Percentiles rank a stretch among this genome's conserved stretches.
These are phyloP conservation scores for Arothron firmamentum DNA, from an alignment of 2,113 vertebrate species.

Conservation along the genomic window DNA sequence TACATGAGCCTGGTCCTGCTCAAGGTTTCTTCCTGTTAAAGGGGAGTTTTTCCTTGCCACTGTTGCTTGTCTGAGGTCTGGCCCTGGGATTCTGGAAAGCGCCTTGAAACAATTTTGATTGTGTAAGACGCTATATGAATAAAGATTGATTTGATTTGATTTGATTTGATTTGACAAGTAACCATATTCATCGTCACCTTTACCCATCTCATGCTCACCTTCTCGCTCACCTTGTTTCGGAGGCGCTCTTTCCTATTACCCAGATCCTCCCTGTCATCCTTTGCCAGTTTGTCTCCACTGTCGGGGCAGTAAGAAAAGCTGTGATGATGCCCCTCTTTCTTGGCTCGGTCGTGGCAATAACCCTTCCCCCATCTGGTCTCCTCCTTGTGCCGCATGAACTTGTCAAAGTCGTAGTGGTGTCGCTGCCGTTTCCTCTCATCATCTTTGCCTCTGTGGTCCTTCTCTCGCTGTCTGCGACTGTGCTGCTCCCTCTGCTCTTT, in stretches of 20 bases:
- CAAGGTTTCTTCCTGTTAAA: no score
- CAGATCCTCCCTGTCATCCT: slow-evolving; percentile 84
- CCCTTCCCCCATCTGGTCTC: slow-evolving; percentile 90
- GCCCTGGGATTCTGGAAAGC: no score
- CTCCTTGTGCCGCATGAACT: slow-evolving; percentile 85
- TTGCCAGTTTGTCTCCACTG: slow-evolving; percentile 80
- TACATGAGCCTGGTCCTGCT: no score
- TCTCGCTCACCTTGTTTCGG: slow-evolving; percentile 88
- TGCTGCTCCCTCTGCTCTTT: slow-evolving; percentile 86
- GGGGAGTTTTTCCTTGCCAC: no score
- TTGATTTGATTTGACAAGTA: no score
- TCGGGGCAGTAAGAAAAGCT: slow-evolving; percentile 77
- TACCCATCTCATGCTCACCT: slow-evolving; percentile 67
- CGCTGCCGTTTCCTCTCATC: slow-evolving; percentile 86
- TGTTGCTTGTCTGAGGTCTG: no score
- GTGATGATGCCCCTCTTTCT: slow-evolving; percentile 84
- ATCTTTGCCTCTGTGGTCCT: slow-evolving; percentile 82
- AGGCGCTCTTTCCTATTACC: slow-evolving; percentile 85
- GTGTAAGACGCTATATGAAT: no score
- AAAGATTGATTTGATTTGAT: no score
- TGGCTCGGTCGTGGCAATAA: slow-evolving; percentile 84
- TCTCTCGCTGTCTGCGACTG: slow-evolving; percentile 83
- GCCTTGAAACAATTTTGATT: no score
- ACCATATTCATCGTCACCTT: no score
- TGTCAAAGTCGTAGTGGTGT: slow-evolving; percentile 85